Conservation (phyloP, 2,113 vertebrate species). For the Chitala chitala region DNA sequence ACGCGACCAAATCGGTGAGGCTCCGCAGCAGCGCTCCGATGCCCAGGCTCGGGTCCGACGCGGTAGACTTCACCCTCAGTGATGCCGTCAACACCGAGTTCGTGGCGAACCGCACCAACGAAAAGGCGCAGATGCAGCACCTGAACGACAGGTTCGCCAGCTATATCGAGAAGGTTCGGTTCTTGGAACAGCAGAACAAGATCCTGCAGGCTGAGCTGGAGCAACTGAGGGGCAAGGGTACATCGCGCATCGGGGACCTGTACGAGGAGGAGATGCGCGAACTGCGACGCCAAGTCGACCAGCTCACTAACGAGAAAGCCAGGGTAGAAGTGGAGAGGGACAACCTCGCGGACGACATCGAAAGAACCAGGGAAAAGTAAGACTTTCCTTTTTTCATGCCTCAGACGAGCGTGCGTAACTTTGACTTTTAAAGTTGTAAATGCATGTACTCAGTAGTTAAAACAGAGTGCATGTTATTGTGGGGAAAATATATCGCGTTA, state of each 20-base stretch:
- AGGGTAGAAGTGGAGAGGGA: slow-evolving; percentile 86
- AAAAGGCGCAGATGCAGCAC: slow-evolving; percentile 90
- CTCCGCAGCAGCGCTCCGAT: slow-evolving; percentile 70
- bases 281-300: slow-evolving; percentile 84
- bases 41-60: slow-evolving; percentile 66
- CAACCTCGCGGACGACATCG: slow-evolving; percentile 81
- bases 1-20: slow-evolving; percentile 54
- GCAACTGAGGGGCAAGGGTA: slow-evolving; percentile 84
- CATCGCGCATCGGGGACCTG: slow-evolving; percentile 80
- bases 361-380: slow-evolving; percentile 83
- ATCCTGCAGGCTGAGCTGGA: slow-evolving; percentile 85
- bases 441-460: not conserved
- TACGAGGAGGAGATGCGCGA: slow-evolving; percentile 93
- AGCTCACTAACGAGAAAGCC: slow-evolving; percentile 85
- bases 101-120: slow-evolving; percentile 80
- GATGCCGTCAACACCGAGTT: slow-evolving; percentile 88
- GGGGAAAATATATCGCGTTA: too few relatives aligned
- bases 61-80: slow-evolving; percentile 80
- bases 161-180: slow-evolving; percentile 95
- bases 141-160: slow-evolving; percentile 93
- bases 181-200: slow-evolving; percentile 95
- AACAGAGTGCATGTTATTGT: too few relatives aligned
- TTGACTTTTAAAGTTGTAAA: too few relatives aligned
- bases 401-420: not conserved
- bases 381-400: not conserved